A percentile compares a stretch with the other conserved stretches of the same genome.
Evolutionary conservation across 2,113 vertebrate species (phyloP).

Genomic region (Centropus unirufus): DNA sequence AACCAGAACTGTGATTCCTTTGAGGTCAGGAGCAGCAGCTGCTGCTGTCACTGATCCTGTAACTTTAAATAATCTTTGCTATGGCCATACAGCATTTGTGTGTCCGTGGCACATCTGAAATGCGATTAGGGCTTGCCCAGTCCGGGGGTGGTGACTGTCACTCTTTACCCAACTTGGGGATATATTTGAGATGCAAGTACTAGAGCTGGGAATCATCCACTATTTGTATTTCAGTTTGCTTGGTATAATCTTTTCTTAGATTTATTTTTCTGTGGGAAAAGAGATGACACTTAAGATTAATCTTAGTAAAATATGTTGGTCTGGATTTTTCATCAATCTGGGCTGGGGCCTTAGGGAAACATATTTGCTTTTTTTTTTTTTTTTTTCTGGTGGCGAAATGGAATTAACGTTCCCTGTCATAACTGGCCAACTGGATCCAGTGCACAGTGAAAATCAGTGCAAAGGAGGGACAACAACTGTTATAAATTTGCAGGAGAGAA

Average conservation of each 20-base stretch:
- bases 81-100: not conserved
- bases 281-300: not conserved
- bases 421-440: slow-evolving; percentile 21
- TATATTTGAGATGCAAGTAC: not conserved
- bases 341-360: slow-evolving; percentile 25
- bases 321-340: slow-evolving; percentile 29
- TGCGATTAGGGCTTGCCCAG: not conserved
- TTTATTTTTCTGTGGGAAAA: not conserved
- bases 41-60: slow-evolving; percentile 54
- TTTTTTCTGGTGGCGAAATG: not conserved
- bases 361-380: not conserved
- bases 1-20: not conserved
- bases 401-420: slow-evolving; percentile 9
- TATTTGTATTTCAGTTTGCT: not conserved
- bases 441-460: not conserved
- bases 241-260: not conserved
- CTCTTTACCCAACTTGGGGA: not conserved
- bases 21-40: slow-evolving; percentile 48
- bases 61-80: slow-evolving; percentile 42
- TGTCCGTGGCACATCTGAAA: not conserved
- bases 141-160: not conserved
- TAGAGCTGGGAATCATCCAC: not conserved
- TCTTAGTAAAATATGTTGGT: slow-evolving; percentile 1
- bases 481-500: not conserved
- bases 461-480: not conserved